Conservation (phyloP, 2,113 vertebrate species). For the Paratilapia polleni region DNA sequence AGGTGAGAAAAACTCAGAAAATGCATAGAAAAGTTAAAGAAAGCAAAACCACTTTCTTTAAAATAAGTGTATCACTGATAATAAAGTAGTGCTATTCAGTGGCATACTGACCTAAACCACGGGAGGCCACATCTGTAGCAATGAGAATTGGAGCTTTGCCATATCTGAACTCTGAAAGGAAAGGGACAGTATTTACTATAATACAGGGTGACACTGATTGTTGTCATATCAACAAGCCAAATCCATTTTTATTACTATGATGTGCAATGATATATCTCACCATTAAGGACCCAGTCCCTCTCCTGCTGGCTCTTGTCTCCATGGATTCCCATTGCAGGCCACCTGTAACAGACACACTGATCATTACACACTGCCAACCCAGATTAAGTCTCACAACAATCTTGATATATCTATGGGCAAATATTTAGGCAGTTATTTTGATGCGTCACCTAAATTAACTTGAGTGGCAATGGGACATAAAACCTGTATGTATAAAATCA, state of each 20-base stretch:
- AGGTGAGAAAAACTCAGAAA: slow-evolving; percentile 99
- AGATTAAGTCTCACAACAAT: not conserved
- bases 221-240: not conserved
- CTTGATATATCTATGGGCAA: not conserved
- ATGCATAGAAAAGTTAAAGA: slow-evolving; percentile 99
- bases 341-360: slow-evolving; percentile 77
- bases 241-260: not conserved
- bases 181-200: not conserved
- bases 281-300: slow-evolving; percentile 98
- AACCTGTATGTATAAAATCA: not conserved
- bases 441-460: not conserved
- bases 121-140: slow-evolving; percentile 97
- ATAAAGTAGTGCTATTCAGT: slow-evolving; percentile 58
- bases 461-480: not conserved
- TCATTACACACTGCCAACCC: not conserved
- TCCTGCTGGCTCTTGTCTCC: slow-evolving; percentile 99
- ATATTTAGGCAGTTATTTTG: not conserved
- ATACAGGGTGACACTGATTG: not conserved
- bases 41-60: slow-evolving; percentile 99
- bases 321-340: slow-evolving; percentile 99
- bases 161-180: slow-evolving; percentile 92
- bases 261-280: slow-evolving; percentile 71
- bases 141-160: slow-evolving; percentile 99
- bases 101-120: slow-evolving; percentile 97
- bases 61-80: slow-evolving; percentile 85